Conservation (phyloP, 1,140 invertebrate species). For the Bombus picipes region DNA sequence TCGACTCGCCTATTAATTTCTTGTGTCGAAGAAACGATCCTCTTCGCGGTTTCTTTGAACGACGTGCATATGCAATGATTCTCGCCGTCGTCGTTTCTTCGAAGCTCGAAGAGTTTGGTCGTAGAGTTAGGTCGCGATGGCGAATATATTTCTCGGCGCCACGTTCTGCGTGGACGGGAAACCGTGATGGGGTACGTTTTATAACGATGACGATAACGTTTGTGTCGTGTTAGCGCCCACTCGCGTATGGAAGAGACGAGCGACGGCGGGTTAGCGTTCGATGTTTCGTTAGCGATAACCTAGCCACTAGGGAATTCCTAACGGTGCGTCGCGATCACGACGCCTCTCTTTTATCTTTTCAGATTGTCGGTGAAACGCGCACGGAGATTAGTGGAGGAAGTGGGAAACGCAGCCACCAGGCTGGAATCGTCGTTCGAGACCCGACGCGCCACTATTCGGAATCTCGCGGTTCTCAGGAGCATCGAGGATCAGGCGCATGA, state of each 20-base stretch:
- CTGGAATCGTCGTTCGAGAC: slow-evolving; percentile 81
- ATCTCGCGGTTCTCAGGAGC: slow-evolving; percentile 79
- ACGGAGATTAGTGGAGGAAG: slow-evolving; percentile 78
- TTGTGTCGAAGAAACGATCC: not conserved
- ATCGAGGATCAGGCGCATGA: slow-evolving; percentile 82
- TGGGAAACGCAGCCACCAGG: slow-evolving; percentile 79
- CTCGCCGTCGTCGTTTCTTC: not conserved
- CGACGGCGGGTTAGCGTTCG: slow-evolving; percentile 32
- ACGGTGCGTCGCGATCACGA: slow-evolving; percentile 54
- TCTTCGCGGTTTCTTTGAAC: not conserved
- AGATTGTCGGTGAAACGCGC: slow-evolving; percentile 78
- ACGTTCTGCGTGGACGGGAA: not conserved
- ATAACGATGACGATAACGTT: slow-evolving; percentile 47
- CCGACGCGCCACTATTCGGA: slow-evolving; percentile 79
- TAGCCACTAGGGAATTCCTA: slow-evolving; percentile 46
- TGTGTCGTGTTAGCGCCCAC: slow-evolving; percentile 22
- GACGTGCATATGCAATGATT: not conserved
- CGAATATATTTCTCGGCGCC: not conserved
- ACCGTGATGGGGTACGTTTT: not conserved
- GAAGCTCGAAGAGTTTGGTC: not conserved
- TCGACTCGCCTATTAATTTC: slow-evolving; percentile 1
- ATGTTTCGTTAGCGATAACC: slow-evolving; percentile 45
- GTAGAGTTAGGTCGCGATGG: not conserved
- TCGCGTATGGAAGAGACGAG: slow-evolving; percentile 1
- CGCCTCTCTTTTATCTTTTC: slow-evolving; percentile 59